These are phyloP conservation scores for Zeuzera pyrina DNA, from an alignment of 2,888 invertebrate genomes.

Conservation along the genomic window DNA sequence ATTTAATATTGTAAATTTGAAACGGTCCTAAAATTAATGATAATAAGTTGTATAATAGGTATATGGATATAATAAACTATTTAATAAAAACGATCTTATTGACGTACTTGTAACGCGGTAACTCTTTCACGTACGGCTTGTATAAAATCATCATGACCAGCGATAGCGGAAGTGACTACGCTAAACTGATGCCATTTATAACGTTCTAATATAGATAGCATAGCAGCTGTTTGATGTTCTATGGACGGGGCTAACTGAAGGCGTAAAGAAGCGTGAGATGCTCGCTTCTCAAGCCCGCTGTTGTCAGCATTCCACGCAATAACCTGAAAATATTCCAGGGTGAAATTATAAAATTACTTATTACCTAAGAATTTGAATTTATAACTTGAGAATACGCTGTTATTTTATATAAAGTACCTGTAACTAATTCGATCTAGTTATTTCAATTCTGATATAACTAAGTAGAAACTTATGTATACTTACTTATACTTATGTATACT, in stretches of 20 bases:
- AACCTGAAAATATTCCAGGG: constrained; percentile 75
- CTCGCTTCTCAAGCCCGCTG: constrained; percentile 85
- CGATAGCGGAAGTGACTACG: constrained; percentile 93
- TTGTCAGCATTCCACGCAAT: constrained; percentile 99
- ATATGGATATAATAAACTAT: not conserved
- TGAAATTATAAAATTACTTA: no score
- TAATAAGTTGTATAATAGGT: not conserved
- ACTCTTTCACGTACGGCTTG: constrained; percentile 93
- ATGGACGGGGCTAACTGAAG: constrained; percentile 96
- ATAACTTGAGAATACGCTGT: no score
- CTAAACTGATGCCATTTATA: constrained; percentile 98
- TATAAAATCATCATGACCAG: constrained; percentile 96
- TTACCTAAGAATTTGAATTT: no score
- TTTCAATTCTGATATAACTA: no score
- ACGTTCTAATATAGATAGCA: constrained; percentile 94
- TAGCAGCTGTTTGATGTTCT: constrained; percentile 96
- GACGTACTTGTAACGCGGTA: constrained; percentile 81
- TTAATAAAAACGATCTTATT: not conserved
- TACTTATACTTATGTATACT: no score
- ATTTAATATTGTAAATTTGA: constrained; percentile 86
- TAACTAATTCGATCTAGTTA: no score
- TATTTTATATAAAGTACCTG: no score
- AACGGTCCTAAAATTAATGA: constrained; percentile 46
- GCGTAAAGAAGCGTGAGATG: constrained; percentile 90
- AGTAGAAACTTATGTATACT: no score